These are phyloP conservation scores for Myanophis thanlyinensis DNA, from an alignment of 2,113 vertebrate genomes.

Conservation along the genomic window DNA sequence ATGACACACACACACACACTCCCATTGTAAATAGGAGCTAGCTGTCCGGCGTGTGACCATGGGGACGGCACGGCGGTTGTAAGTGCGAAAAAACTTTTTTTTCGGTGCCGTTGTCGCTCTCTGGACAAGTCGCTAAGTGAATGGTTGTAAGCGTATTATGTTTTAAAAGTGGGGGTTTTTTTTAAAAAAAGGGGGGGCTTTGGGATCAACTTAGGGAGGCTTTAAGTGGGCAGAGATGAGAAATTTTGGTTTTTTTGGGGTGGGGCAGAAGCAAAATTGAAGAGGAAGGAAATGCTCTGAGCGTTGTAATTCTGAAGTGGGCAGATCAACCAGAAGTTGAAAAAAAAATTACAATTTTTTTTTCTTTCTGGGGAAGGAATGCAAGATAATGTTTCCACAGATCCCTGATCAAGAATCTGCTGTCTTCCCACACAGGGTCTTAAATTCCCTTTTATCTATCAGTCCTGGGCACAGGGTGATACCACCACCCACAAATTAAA, in stretches of 20 bases:
- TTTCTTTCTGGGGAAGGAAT: too few species aligned
- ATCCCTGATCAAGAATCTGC: background rate
- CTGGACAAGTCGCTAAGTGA: background rate
- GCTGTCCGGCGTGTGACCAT: accelerated
- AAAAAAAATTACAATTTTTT: background rate
- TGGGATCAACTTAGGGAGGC: background rate
- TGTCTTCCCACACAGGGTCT: background rate
- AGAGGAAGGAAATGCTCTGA: background rate
- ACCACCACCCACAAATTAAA: background rate
- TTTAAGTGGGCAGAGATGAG: background rate
- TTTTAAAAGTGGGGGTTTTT: background rate
- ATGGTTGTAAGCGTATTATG: background rate
- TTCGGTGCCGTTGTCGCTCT: too few species aligned
- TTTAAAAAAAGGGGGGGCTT: background rate
- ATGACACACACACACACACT: too few species aligned
- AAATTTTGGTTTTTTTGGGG: background rate
- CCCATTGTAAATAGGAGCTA: background rate
- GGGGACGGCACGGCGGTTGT: too few species aligned
- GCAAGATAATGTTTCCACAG: background rate
- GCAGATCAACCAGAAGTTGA: background rate
- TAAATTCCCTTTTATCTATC: background rate
- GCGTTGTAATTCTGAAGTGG: background rate
- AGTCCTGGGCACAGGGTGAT: background rate
- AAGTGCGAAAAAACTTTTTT: too few species aligned
- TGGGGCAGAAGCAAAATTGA: background rate